Percentiles rank a stretch among this genome's conserved stretches.
Evolutionary conservation across 2,797 vertebrate species (phyloP).

Genomic region (Okamejei kenojei): DNA sequence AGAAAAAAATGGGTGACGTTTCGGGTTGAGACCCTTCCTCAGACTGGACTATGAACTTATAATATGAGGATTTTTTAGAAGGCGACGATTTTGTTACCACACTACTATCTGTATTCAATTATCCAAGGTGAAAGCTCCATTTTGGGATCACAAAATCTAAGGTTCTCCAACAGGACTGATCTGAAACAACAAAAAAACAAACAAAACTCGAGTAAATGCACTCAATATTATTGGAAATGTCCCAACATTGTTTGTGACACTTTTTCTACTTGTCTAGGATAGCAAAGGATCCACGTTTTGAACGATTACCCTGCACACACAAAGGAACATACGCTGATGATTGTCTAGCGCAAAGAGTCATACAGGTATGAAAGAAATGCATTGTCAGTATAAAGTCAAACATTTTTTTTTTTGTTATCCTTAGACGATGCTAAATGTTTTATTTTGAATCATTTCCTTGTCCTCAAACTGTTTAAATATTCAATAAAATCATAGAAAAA

Average conservation of each 20-base stretch:
- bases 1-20: too few species aligned
- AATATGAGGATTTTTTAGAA: too few species aligned
- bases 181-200: not conserved
- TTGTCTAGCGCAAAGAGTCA: conserved; percentile 92
- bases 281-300: conserved; percentile 90
- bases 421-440: not conserved
- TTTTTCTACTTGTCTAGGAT: conserved; percentile 61
- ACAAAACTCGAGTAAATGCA: not conserved
- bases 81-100: too few species aligned
- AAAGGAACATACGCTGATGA: conserved; percentile 96
- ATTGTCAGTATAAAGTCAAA: not conserved
- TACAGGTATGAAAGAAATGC: conserved; percentile 68
- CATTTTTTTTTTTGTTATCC: not conserved
- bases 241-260: not conserved
- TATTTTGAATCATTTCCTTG: not conserved
- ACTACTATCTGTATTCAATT: too few species aligned
- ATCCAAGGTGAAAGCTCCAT: not conserved
- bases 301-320: conserved; percentile 84
- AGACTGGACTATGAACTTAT: too few species aligned
- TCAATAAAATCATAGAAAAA: not conserved
- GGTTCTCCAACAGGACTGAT: not conserved
- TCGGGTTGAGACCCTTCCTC: too few species aligned
- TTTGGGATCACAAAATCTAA: not conserved
- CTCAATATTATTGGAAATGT: not conserved
- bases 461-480: not conserved